These are phyloP conservation scores for Ochotona curzoniae DNA, from an alignment of 2,113 vertebrate species.

Conservation along the genomic window DNA sequence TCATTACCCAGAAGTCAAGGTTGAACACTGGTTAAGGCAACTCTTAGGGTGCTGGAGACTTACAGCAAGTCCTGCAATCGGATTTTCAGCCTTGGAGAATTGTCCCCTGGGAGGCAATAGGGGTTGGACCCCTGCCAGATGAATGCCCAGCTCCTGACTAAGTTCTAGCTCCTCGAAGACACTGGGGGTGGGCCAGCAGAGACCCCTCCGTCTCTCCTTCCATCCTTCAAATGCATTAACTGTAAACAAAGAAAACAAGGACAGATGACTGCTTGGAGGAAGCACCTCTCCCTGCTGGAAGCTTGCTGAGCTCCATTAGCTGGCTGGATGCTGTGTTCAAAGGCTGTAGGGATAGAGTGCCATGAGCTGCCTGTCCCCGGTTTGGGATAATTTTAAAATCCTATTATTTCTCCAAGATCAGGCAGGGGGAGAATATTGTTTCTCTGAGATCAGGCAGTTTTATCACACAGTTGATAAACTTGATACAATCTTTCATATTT, in stretches of 20 bases:
- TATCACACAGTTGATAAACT: not conserved
- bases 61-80: too few relatives aligned
- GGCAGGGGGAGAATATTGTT: not conserved
- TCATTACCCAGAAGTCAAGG: not conserved
- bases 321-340: not conserved
- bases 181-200: too few relatives aligned
- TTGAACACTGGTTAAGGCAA: not conserved
- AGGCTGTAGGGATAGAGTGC: not conserved
- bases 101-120: too few relatives aligned
- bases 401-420: slow-evolving; percentile 14
- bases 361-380: not conserved
- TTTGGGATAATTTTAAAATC: not conserved
- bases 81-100: too few relatives aligned
- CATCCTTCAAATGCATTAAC: too few relatives aligned
- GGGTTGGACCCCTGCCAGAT: too few relatives aligned
- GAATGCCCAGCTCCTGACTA: too few relatives aligned
- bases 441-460: not conserved
- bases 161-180: too few relatives aligned
- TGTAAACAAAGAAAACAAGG: too few relatives aligned
- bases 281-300: not conserved
- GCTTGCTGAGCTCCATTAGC: not conserved
- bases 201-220: too few relatives aligned
- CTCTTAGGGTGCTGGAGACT: too few relatives aligned
- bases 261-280: not conserved
- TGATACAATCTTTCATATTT: slow-evolving; percentile 41